These are phyloP conservation scores for Microdon myrmicae DNA, from an alignment of 2,888 invertebrate genomes.

Conservation along the genomic window DNA sequence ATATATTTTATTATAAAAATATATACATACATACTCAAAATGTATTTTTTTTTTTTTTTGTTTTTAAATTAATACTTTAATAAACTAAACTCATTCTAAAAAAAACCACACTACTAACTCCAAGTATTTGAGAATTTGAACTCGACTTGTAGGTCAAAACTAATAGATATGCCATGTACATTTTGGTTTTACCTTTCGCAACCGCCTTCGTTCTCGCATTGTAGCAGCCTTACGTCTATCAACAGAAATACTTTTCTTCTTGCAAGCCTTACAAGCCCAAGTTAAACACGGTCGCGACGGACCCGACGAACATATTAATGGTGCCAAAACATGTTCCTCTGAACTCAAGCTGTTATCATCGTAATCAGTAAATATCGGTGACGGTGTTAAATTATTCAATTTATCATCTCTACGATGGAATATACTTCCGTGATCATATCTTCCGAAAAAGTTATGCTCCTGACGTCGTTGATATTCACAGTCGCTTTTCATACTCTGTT, in stretches of 20 bases:
- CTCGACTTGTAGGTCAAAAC: too few relatives aligned
- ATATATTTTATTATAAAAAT: too few relatives aligned
- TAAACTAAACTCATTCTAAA: too few relatives aligned
- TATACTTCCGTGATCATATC: conserved; percentile 31
- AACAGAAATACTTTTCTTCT: conserved; percentile 93
- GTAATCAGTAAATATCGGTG: conserved; percentile 65
- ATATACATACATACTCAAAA: too few relatives aligned
- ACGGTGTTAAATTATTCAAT: conserved; percentile 57
- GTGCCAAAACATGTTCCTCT: conserved; percentile 66
- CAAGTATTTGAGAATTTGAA: too few relatives aligned
- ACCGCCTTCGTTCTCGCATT: conserved; percentile 87
- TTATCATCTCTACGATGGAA: conserved; percentile 51
- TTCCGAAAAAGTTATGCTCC: conserved; percentile 37
- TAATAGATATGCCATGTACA: neutral
- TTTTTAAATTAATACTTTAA: too few relatives aligned
- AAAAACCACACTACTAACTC: too few relatives aligned
- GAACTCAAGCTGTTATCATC: conserved; percentile 66
- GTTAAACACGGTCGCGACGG: conserved; percentile 81
- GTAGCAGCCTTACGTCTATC: conserved; percentile 98
- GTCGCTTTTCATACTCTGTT: conserved; percentile 41
- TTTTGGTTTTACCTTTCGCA: conserved; percentile 81
- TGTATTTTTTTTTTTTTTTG: too few relatives aligned
- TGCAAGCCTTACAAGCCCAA: conserved; percentile 98
- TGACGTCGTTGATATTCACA: conserved; percentile 45
- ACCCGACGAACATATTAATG: conserved; percentile 67